Conservation (phyloP, 2,113 vertebrate genomes). For the Barbus barbus region DNA sequence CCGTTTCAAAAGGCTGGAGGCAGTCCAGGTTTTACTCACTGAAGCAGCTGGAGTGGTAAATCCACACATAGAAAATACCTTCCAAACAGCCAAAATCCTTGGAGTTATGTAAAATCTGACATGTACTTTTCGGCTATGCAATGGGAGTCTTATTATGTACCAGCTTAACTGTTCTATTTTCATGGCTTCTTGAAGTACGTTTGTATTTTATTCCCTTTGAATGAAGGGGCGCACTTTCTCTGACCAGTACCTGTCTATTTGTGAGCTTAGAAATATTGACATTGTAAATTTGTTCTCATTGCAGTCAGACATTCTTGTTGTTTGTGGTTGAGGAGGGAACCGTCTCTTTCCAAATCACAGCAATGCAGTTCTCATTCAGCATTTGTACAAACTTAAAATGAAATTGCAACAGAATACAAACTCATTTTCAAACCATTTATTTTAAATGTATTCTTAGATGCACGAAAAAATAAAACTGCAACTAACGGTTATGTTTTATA, state of each 20-base stretch:
- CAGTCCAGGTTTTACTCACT: conserved; percentile 74
- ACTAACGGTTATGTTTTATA: conserved; percentile 60
- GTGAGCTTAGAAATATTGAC: conserved; percentile 57
- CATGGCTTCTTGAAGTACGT: conserved; percentile 67
- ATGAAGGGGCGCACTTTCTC: conserved; percentile 69
- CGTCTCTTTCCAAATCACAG: conserved; percentile 63
- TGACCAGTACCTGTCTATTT: conserved; percentile 65
- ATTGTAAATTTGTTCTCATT: conserved; percentile 64
- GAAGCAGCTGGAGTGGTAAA: conserved; percentile 70
- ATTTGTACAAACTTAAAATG: conserved; percentile 76
- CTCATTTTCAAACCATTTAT: conserved; percentile 75
- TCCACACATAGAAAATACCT: conserved; percentile 62
- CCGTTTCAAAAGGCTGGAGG: conserved; percentile 70
- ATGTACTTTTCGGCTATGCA: conserved; percentile 78
- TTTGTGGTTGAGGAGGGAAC: conserved; percentile 63
- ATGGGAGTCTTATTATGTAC: conserved; percentile 78
- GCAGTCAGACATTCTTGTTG: conserved; percentile 69
- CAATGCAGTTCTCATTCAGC: conserved; percentile 66
- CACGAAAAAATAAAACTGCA: conserved; percentile 64
- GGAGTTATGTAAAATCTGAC: conserved; percentile 73
- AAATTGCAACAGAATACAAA: conserved; percentile 59
- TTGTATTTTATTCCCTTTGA: conserved; percentile 64
- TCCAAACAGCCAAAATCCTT: conserved; percentile 60
- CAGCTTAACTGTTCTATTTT: conserved; percentile 74
- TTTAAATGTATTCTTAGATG: conserved; percentile 77